Evolutionary conservation across 2,797 vertebrate genomes (phyloP).

Genomic region (Myotis myotis): DNA sequence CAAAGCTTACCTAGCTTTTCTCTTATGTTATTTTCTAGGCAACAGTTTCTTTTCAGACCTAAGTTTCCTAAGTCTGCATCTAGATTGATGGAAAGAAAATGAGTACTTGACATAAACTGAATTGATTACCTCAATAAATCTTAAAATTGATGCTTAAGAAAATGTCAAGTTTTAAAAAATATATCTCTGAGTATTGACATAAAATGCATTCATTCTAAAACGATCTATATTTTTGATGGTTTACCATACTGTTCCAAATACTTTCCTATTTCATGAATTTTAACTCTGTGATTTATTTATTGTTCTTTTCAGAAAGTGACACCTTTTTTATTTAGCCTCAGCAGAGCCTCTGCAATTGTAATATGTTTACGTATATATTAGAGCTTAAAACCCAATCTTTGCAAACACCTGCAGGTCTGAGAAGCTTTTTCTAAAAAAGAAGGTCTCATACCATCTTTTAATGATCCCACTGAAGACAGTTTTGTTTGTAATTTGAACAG

Average conservation of each 20-base stretch:
- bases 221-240: background rate
- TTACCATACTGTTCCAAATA: background rate
- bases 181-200: background rate
- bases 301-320: background rate
- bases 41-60: background rate
- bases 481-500: slow-evolving; percentile 68
- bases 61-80: background rate
- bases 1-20: background rate
- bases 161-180: background rate
- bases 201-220: background rate
- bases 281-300: background rate
- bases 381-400: slow-evolving; percentile 20
- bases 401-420: background rate
- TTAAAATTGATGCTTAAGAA: slow-evolving; percentile 18
- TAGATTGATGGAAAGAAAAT: background rate
- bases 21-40: background rate
- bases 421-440: slow-evolving; percentile 51
- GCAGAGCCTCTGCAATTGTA: background rate
- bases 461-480: slow-evolving; percentile 60
- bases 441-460: slow-evolving; percentile 61
- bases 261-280: background rate
- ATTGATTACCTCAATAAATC: background rate
- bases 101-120: background rate
- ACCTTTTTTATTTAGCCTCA: background rate
- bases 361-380: slow-evolving; percentile 46